These are phyloP conservation scores for Tor tambroides DNA, from an alignment of 2,113 vertebrate genomes.

Conservation along the genomic window DNA sequence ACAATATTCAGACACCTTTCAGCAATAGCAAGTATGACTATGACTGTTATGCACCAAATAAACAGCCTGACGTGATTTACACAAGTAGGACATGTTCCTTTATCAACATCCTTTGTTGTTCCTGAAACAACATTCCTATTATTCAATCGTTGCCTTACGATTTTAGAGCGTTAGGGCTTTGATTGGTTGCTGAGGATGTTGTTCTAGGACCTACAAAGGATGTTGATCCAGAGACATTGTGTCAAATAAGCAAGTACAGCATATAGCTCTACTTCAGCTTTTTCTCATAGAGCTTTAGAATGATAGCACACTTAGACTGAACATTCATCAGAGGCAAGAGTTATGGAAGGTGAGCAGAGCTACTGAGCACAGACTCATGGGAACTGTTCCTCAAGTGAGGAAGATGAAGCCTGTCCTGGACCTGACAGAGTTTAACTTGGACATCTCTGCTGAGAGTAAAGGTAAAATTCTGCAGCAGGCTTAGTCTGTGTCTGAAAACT, in stretches of 20 bases:
- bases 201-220: constrained; percentile 22
- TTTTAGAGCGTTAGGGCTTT: not conserved
- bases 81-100: constrained; percentile 12
- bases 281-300: constrained; percentile 4
- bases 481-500: constrained; percentile 38
- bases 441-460: constrained; percentile 33
- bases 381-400: constrained; percentile 28
- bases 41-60: constrained; percentile 16
- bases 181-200: constrained; percentile 12
- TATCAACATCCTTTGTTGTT: constrained; percentile 32
- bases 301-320: constrained; percentile 11
- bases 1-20: not conserved
- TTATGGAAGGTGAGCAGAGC: constrained; percentile 37
- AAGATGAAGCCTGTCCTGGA: constrained; percentile 46
- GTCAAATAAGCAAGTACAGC: not conserved
- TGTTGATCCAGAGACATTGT: not conserved
- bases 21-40: not conserved
- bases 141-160: constrained; percentile 9
- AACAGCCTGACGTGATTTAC: constrained; percentile 5
- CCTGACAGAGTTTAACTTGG: constrained; percentile 48
- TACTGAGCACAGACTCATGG: constrained; percentile 46
- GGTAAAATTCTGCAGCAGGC: constrained; percentile 45
- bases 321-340: constrained; percentile 19
- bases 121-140: constrained; percentile 20
- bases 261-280: constrained; percentile 4